Evolutionary conservation across 2,888 invertebrate species (phyloP).

Genomic region (Ennomos erosarius): DNA sequence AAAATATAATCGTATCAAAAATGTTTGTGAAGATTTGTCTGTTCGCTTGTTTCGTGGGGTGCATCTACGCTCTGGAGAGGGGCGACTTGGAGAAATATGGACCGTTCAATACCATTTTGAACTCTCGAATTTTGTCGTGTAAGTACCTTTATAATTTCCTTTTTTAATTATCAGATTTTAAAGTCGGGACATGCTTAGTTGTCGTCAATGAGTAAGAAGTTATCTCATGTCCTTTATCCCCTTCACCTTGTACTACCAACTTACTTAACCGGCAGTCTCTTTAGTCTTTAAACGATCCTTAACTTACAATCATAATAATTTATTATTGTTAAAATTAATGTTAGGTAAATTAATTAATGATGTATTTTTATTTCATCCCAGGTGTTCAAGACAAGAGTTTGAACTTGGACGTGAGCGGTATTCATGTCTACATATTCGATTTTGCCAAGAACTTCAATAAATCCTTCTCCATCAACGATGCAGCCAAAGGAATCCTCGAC

Average conservation of each 20-base stretch:
- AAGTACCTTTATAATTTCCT: slow-evolving; percentile 4
- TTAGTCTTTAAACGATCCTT: no score
- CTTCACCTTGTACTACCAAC: no score
- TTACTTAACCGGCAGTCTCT: no score
- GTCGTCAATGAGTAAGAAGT: no score
- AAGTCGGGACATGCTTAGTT: no score
- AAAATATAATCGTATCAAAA: slow-evolving; percentile 27
- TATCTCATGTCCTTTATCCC: no score
- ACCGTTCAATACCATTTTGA: slow-evolving; percentile 26
- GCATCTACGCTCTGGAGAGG: slow-evolving; percentile 19
- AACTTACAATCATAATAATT: no score
- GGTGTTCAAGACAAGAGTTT: slow-evolving; percentile 63
- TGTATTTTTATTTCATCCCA: slow-evolving; percentile 41
- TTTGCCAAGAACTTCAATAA: slow-evolving; percentile 55
- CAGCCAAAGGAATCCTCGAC: slow-evolving; percentile 53
- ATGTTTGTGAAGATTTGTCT: slow-evolving; percentile 25
- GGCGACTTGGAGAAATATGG: slow-evolving; percentile 36
- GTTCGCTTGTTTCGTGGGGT: slow-evolving; percentile 22
- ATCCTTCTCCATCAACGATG: slow-evolving; percentile 55
- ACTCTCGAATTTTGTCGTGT: slow-evolving; percentile 31
- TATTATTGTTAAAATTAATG: no score
- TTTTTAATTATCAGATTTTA: no score
- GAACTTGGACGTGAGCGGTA: neutral
- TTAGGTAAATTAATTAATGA: neutral
- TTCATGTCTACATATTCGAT: slow-evolving; percentile 60